Conservation (phyloP, 2,797 vertebrate genomes). For the Sarcoramphus papa region DNA sequence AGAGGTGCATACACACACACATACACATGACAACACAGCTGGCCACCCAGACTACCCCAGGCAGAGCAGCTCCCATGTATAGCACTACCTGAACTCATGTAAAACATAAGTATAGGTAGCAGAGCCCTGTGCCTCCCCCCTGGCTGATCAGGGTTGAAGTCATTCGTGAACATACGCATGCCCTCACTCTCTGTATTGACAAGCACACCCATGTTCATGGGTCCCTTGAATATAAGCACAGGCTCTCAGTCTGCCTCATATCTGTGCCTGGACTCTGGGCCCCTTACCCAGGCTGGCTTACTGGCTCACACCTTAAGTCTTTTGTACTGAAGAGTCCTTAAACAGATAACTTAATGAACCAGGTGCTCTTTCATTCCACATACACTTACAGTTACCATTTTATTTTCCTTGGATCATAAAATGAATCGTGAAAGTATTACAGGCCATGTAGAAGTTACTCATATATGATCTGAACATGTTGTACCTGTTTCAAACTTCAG, state of each 20-base stretch:
- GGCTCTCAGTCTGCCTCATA: neutral
- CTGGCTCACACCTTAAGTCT: neutral
- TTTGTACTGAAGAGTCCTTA: neutral
- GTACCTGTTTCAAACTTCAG: constrained; percentile 60
- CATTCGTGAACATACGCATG: fast-evolving
- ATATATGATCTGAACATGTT: neutral
- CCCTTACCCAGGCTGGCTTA: neutral
- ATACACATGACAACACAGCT: fast-evolving
- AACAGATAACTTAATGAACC: neutral
- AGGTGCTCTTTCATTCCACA: neutral
- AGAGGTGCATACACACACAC: fast-evolving
- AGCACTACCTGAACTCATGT: neutral
- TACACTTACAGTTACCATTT: fast-evolving
- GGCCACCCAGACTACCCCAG: neutral
- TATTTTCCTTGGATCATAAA: neutral
- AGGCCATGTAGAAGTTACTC: neutral
- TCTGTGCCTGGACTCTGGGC: neutral
- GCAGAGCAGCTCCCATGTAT: neutral
- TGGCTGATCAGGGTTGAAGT: neutral
- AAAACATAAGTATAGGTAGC: neutral
- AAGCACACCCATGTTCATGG: neutral
- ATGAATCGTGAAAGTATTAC: neutral
- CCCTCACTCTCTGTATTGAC: neutral
- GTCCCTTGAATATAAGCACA: neutral
- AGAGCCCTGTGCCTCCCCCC: neutral